A percentile compares a stretch with the other conserved stretches of the same genome.
phyloP scores from a whole-genome alignment of 2,113 vertebrate genomes.

The Cyphomyrus discorhynchus region DNA sequence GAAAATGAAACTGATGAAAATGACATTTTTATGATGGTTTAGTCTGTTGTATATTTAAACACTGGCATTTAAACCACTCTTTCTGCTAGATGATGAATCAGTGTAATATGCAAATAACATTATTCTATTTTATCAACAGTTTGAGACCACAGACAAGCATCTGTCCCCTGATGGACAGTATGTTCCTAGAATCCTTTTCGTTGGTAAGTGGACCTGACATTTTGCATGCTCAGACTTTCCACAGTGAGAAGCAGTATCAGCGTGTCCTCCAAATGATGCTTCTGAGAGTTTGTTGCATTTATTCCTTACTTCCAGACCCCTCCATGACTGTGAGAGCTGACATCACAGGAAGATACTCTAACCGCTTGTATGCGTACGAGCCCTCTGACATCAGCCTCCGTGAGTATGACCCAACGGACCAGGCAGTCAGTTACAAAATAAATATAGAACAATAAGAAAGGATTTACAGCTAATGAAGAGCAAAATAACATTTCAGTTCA shows the following conservation, averaged over 20 bases:
- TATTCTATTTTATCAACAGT: constrained; percentile 54
- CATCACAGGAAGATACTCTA: constrained; percentile 80
- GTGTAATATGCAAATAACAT: not conserved
- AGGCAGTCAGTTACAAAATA: not conserved
- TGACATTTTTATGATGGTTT: not conserved
- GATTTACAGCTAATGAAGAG: not conserved
- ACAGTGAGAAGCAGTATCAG: not conserved
- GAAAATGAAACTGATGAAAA: not conserved
- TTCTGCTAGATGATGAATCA: not conserved
- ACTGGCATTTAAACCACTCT: not conserved
- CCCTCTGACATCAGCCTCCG: constrained; percentile 66
- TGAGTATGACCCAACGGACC: constrained; percentile 61
- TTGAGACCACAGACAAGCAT: constrained; percentile 92
- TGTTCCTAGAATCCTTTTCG: constrained; percentile 85
- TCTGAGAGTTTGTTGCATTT: not conserved
- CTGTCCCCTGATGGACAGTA: constrained; percentile 90
- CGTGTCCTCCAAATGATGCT: not conserved
- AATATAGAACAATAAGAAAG: not conserved
- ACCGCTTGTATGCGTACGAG: constrained; percentile 89
- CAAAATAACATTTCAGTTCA: not conserved
- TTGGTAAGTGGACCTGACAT: constrained; percentile 71
- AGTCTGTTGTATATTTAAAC: not conserved
- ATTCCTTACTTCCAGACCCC: constrained; percentile 67
- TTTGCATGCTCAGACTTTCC: not conserved
- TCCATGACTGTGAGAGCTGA: constrained; percentile 92